A percentile compares a stretch with the other conserved stretches of the same genome.
Evolutionary conservation across 2,888 invertebrate genomes (phyloP).

Genomic region (Dendrolimus houi): DNA sequence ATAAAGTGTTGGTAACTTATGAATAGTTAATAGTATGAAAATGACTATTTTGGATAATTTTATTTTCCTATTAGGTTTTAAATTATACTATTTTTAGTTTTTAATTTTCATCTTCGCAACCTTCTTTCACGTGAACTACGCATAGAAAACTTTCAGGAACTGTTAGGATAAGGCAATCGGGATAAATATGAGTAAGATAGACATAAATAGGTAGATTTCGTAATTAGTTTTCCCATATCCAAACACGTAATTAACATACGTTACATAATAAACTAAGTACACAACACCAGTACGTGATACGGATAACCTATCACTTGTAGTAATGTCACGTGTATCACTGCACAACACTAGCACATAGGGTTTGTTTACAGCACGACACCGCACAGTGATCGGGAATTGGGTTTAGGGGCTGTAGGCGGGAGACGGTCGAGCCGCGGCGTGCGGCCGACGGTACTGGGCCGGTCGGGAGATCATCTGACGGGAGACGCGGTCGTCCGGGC

Average conservation of each 20-base stretch:
- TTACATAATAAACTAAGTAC: constrained; percentile 40
- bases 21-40: background rate
- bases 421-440: constrained; percentile 40
- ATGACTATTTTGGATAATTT: background rate
- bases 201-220: too few species aligned
- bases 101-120: too few species aligned
- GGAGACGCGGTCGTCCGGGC: constrained; percentile 46
- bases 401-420: constrained; percentile 16
- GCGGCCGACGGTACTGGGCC: constrained; percentile 30
- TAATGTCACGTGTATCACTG: constrained; percentile 30
- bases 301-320: constrained; percentile 7
- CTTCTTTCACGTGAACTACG: too few species aligned
- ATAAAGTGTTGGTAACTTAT: background rate
- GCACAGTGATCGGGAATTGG: constrained; percentile 14
- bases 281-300: constrained; percentile 22
- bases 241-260: background rate
- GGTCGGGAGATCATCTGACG: constrained; percentile 29
- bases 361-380: constrained; percentile 32
- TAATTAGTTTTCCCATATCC: background rate
- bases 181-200: too few species aligned
- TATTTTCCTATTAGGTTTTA: too few species aligned
- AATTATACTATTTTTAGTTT: too few species aligned
- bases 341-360: constrained; percentile 23
- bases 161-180: too few species aligned
- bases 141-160: too few species aligned